Evolutionary conservation across 2,113 vertebrate genomes (phyloP), one percentile per base, ranked within the genome.

Genomic region (Aviceda subcristata): DNA sequence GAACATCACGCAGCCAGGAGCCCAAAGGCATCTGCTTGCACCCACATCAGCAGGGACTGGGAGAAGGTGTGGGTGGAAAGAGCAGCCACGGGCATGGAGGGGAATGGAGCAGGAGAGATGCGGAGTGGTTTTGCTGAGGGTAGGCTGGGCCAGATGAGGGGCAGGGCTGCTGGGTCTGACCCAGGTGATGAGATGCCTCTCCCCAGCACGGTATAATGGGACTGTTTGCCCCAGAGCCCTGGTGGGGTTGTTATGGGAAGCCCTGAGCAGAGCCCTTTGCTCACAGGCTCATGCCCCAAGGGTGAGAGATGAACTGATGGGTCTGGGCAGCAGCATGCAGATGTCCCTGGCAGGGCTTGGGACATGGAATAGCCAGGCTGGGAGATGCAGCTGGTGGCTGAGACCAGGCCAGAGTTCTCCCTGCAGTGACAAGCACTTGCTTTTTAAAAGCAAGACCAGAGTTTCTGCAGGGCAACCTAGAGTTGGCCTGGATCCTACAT

Each of bases 221-320:
- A 10, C 18, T 27, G 8, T 38, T 43, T 30, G 19, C 36, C 63
- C 74, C 41, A 26, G 50, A 55, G 57, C 36, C 6, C 11, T 1
- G 1, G 21, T 7, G 27, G 21, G 60, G 20, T 15, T 73, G 41
- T 39, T 18, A 1, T 0, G 12, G 68, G 48, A 22, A 29, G 48
- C 68, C 17, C 46, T 0, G 0, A 76, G 41, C 1, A 2, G 48
- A 56, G 16, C 2, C 27, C 15, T 6, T 50, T 69, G 53, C 29
- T 66, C 8, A 0, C 39, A 50, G 53, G 23, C 16, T 73, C 46
- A 66, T 75, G 53, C 4, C 27, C 24, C 0, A 1, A 11, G 26
- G 59, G 11, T n/a, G 45, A 12, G 63, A 62, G 21, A 20, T 0
- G 14, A 83, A 12, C 12, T 0, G 0, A 10, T 12, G 59, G 75